Percentiles rank a stretch among this genome's conserved stretches.
Evolutionary conservation across 2,888 invertebrate genomes (phyloP).

Genomic region (Dastarcus helophoroides): DNA sequence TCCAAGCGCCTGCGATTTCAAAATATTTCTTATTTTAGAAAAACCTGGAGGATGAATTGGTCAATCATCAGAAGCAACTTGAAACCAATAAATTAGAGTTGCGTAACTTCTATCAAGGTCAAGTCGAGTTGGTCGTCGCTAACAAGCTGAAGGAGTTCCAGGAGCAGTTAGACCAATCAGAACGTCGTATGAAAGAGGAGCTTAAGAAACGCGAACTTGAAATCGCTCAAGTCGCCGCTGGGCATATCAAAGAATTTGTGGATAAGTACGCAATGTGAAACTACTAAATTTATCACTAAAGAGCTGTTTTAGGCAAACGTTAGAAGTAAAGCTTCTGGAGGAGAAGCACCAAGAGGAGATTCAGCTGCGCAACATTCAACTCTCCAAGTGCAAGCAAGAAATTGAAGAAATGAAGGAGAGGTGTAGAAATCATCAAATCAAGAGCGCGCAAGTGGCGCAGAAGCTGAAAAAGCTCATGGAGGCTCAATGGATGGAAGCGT

Average conservation of each 20-base stretch:
- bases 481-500: conserved; percentile 67
- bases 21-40: conserved; percentile 27
- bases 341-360: conserved; percentile 71
- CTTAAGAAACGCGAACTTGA: conserved; percentile 51
- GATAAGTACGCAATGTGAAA: conserved; percentile 41
- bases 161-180: conserved; percentile 58
- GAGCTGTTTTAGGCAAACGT: conserved; percentile 50
- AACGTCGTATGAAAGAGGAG: conserved; percentile 51
- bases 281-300: no score
- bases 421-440: conserved; percentile 38
- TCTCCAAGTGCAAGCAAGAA: conserved; percentile 57
- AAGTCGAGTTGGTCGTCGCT: conserved; percentile 66
- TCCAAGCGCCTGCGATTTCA: no score
- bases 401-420: conserved; percentile 53
- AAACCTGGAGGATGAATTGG: conserved; percentile 34
- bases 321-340: conserved; percentile 65
- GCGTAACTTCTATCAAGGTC: conserved; percentile 66
- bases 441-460: conserved; percentile 57
- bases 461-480: conserved; percentile 66
- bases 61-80: conserved; percentile 39
- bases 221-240: conserved; percentile 57
- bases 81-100: conserved; percentile 57
- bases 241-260: conserved; percentile 59
- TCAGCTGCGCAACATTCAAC: conserved; percentile 56
- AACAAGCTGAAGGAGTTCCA: conserved; percentile 69